These are phyloP conservation scores for Sebastes kiyomatsui DNA, from an alignment of 2,797 vertebrate species.

Conservation along the genomic window DNA sequence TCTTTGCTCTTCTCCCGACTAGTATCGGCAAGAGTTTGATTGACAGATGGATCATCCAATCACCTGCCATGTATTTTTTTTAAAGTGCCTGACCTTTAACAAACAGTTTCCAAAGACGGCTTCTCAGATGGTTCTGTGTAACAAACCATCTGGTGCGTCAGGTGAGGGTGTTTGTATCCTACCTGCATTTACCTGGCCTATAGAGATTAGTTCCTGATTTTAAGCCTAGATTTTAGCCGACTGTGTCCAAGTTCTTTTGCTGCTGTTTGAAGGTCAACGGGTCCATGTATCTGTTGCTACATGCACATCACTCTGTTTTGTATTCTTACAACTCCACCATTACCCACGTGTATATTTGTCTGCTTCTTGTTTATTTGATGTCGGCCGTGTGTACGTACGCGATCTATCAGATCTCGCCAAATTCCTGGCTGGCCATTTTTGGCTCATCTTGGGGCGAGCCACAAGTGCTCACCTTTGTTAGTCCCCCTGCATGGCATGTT, in stretches of 20 bases:
- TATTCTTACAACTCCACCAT: background rate
- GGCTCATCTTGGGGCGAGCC: conserved; percentile 60
- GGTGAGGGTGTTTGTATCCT: fast-evolving
- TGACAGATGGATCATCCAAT: background rate
- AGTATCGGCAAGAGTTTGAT: background rate
- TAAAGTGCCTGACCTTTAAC: fast-evolving
- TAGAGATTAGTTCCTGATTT: background rate
- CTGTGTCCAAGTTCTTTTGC: background rate
- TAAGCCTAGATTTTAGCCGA: background rate
- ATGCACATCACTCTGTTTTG: background rate
- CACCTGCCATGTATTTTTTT: no score
- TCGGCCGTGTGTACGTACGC: conserved; percentile 12
- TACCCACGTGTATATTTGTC: conserved; percentile 54
- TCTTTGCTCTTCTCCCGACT: background rate
- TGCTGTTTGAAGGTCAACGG: conserved; percentile 7
- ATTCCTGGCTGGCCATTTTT: conserved; percentile 77
- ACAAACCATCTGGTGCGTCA: background rate
- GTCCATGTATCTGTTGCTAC: background rate
- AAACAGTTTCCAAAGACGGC: background rate
- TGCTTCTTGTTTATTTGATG: conserved; percentile 67
- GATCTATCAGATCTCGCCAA: conserved; percentile 48
- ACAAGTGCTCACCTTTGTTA: conserved; percentile 85
- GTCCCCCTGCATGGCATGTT: conserved; percentile 79
- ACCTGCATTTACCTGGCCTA: background rate
- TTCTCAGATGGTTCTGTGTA: background rate